Evolutionary conservation across 1,140 invertebrate species (phyloP).

Genomic region (Trichoplusia ni): DNA sequence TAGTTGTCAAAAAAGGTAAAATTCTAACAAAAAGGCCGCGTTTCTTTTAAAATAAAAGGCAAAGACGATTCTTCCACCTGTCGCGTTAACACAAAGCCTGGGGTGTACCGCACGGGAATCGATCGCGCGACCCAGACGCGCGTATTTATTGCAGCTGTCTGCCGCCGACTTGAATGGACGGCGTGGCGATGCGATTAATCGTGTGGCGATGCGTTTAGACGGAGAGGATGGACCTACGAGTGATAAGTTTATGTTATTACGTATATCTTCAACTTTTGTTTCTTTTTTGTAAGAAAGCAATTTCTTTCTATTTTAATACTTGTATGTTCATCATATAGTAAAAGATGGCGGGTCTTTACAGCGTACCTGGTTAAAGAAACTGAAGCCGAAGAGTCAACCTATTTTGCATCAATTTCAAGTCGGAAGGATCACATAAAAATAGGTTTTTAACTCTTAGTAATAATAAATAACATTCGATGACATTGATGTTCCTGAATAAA

Average conservation of each 20-base stretch:
- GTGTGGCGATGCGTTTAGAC: not conserved
- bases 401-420: too few species aligned
- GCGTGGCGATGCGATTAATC: not conserved
- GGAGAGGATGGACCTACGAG: not conserved
- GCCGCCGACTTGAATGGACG: not conserved
- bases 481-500: too few species aligned
- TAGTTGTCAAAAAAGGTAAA: constrained; percentile 18
- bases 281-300: too few species aligned
- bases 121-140: constrained; percentile 18
- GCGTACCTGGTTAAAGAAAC: too few species aligned
- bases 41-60: constrained; percentile 14
- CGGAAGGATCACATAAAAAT: too few species aligned
- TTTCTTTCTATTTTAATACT: too few species aligned
- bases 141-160: not conserved
- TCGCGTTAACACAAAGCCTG: constrained; percentile 29
- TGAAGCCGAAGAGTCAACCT: too few species aligned
- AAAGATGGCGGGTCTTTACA: too few species aligned
- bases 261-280: too few species aligned
- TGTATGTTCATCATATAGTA: too few species aligned
- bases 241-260: not conserved
- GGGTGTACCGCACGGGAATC: constrained; percentile 16
- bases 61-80: constrained; percentile 33
- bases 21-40: constrained; percentile 11
- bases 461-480: too few species aligned
- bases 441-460: too few species aligned